Base-by-base conservation (phyloP, 1,140 invertebrate species). In the Drosophila bocki region DNA sequence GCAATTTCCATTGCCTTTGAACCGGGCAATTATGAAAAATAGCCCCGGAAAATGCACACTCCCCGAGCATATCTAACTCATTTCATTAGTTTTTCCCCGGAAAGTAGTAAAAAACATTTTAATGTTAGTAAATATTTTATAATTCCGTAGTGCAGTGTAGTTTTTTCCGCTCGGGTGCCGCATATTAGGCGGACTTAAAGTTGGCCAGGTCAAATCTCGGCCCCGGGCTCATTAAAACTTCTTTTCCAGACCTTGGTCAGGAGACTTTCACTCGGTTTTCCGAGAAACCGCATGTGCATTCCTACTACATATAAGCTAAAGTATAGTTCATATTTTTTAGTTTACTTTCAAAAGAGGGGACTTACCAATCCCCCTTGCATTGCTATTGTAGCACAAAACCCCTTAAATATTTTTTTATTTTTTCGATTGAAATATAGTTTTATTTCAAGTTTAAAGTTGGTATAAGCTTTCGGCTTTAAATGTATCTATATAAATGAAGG, bases 11-110 rank as follows among this genome's bases (percentile, higher is more conserved):
- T 62, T 70, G 65, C 84, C 77, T 79, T 86, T 67, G 75, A 85
- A 78, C 74, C 56, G 80, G 76, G 76, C 72, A 78, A 82, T 64
- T 79, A 62, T 72, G 61, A 68, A 74, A 74, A 74, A 74, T 74
- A 17, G 69, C 62, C 35, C 41, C 37, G 62, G 59, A 79, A 78
- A 61, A 61, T 53, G 75, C 63, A 78, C 64, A 68, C 22, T 87
- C 83, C 83, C 84, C 32, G 61, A 67, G 75, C 85, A 84, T 84
- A 80, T 78, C 85, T 90, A 88, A 88, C 85, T 88, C 81, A 88
- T 90, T 88, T 84, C 85, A 88, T 90, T 88, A 84, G 82, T 78
- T 63, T 33, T 58, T 58, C 76, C 69, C 57, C 63, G 33, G 41
- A 72, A 81, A 70, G 77, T 62, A 76, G 69, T 81, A 75, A 75